A percentile compares a stretch with the other conserved stretches of the same genome.
phyloP scores from a whole-genome alignment of 2,888 invertebrate species.

The Himalopsyche japonica region DNA sequence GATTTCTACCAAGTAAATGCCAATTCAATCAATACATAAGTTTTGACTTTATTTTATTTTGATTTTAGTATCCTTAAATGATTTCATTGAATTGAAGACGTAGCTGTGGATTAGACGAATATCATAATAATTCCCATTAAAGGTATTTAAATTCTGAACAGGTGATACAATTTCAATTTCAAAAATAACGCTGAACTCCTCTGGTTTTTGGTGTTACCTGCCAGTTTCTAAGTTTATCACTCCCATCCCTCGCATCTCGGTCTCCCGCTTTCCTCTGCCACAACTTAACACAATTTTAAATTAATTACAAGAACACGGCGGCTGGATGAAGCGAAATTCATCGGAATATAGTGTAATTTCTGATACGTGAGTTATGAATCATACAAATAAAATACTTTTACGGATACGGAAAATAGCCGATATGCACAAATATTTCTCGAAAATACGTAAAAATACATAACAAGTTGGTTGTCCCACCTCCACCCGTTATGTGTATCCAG shows the following conservation, averaged over 20 bases:
- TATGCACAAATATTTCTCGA: too few species aligned
- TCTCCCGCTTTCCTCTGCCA: not conserved
- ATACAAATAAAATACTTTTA: not conserved
- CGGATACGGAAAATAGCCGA: too few species aligned
- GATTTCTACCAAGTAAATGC: too few species aligned
- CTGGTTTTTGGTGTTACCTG: not conserved
- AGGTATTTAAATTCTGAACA: not conserved
- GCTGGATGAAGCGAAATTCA: not conserved
- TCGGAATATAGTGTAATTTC: not conserved
- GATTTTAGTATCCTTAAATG: too few species aligned
- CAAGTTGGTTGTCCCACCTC: too few species aligned
- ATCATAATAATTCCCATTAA: too few species aligned
- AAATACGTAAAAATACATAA: too few species aligned
- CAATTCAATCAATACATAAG: too few species aligned
- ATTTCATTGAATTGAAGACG: too few species aligned
- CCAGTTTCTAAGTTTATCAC: not conserved
- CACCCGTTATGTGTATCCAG: too few species aligned
- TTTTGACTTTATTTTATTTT: too few species aligned
- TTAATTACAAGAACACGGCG: conserved; percentile 14
- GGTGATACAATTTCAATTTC: not conserved
- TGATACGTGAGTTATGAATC: not conserved
- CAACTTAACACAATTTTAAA: conserved; percentile 18
- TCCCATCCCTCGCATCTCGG: not conserved
- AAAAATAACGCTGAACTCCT: not conserved
- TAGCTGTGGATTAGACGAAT: too few species aligned